phyloP scores from a whole-genome alignment of 2,113 vertebrate genomes.

The Tetrax tetrax region DNA sequence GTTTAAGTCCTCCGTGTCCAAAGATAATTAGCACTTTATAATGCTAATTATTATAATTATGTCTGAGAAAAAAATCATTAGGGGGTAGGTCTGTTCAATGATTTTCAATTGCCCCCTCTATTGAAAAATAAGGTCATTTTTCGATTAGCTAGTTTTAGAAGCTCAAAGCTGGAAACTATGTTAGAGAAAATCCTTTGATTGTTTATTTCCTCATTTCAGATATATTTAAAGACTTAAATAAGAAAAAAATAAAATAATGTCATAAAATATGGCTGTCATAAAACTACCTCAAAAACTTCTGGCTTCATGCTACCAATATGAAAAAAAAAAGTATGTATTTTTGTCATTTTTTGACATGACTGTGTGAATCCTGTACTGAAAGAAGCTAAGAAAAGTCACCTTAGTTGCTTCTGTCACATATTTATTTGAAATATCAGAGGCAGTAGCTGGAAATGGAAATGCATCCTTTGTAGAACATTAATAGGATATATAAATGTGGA shows the following conservation, averaged over 20 bases:
- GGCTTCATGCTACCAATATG: not conserved
- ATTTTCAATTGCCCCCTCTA: slow-evolving; percentile 85
- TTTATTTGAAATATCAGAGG: not conserved
- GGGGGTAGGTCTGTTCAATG: slow-evolving; percentile 80
- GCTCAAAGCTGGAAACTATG: slow-evolving; percentile 45
- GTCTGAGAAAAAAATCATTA: slow-evolving; percentile 86
- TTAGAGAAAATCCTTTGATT: slow-evolving; percentile 60
- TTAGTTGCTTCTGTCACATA: not conserved
- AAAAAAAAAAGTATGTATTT: not conserved
- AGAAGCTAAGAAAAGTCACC: not conserved
- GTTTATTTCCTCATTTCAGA: slow-evolving; percentile 17
- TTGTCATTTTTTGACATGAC: not conserved
- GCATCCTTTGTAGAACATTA: not conserved
- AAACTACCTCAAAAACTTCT: not conserved
- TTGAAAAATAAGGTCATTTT: slow-evolving; percentile 86
- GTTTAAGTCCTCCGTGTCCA: slow-evolving; percentile 79
- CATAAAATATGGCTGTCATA: not conserved
- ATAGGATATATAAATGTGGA: not conserved
- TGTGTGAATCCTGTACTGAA: not conserved
- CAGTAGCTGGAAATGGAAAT: not conserved
- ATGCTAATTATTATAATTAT: slow-evolving; percentile 88
- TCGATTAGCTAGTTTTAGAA: slow-evolving; percentile 76
- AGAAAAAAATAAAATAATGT: not conserved
- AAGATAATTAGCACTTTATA: slow-evolving; percentile 87
- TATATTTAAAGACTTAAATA: not conserved